These are phyloP conservation scores for Heteronetta atricapilla DNA, from an alignment of 2,113 vertebrate genomes.

Conservation along the genomic window DNA sequence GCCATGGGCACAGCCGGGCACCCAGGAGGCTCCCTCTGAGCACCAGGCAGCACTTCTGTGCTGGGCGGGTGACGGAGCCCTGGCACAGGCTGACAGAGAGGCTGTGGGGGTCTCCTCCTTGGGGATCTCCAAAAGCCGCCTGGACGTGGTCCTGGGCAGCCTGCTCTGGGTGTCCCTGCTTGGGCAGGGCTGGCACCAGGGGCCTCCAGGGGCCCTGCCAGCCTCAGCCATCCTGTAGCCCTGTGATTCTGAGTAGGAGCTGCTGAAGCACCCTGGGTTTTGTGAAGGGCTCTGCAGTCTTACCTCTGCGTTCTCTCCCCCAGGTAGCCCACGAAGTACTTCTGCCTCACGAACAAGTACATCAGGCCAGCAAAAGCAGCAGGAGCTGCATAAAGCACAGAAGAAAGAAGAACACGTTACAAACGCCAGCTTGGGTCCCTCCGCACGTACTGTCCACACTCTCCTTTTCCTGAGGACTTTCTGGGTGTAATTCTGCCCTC, in stretches of 20 bases:
- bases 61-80: too few relatives aligned
- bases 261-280: background rate
- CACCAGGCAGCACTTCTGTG: too few relatives aligned
- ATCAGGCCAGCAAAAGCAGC: constrained; percentile 92
- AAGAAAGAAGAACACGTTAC: background rate
- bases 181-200: background rate
- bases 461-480: background rate
- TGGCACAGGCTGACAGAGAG: too few relatives aligned
- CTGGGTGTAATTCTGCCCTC: background rate
- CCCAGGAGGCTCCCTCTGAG: too few relatives aligned
- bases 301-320: constrained; percentile 94
- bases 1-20: too few relatives aligned
- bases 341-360: constrained; percentile 92
- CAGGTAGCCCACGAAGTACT: constrained; percentile 95
- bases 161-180: background rate
- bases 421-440: background rate
- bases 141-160: background rate
- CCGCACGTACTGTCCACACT: fast-evolving
- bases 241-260: background rate
- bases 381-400: constrained; percentile 76
- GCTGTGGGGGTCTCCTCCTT: background rate
- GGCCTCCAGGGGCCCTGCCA: background rate
- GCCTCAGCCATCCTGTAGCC: background rate
- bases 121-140: background rate
- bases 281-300: background rate